These are phyloP conservation scores for Aphelenchoides fujianensis DNA, from an alignment of 1,140 invertebrate genomes.

Conservation along the genomic window DNA sequence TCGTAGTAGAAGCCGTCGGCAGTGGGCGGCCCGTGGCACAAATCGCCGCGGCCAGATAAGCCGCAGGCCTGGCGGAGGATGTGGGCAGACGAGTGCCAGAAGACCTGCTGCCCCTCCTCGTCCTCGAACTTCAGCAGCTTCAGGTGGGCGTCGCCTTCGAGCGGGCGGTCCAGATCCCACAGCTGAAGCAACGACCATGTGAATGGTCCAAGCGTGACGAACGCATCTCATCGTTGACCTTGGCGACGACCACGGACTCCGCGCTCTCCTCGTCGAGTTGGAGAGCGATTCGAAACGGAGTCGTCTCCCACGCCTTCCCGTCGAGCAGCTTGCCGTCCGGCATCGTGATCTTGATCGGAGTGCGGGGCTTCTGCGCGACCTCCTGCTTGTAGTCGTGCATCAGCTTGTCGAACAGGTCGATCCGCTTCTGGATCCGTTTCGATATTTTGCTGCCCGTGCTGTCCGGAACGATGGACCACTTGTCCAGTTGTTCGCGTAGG, in stretches of 20 bases:
- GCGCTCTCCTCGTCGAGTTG: constrained; percentile 80
- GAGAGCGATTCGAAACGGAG: constrained; percentile 85
- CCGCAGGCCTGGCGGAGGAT: constrained; percentile 84
- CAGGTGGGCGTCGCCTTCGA: constrained; percentile 79
- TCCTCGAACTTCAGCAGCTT: constrained; percentile 88
- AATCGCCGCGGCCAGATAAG: constrained; percentile 85
- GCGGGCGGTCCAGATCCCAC: constrained; percentile 93
- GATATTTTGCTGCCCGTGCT: no score
- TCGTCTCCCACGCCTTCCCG: constrained; percentile 83
- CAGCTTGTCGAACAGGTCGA: constrained; percentile 55
- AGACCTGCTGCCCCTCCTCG: constrained; percentile 78
- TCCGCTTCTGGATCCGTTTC: constrained; percentile 58
- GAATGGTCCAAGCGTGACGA: not conserved
- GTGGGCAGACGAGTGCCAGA: constrained; percentile 98
- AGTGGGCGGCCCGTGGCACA: constrained; percentile 97
- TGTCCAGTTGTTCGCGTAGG: no score
- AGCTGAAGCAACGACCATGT: constrained; percentile 64
- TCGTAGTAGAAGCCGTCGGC: constrained; percentile 98
- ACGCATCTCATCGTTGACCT: constrained; percentile 78
- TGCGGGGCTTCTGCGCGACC: constrained; percentile 52
- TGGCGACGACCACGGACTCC: constrained; percentile 86
- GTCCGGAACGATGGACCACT: no score
- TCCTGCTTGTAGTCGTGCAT: constrained; percentile 56
- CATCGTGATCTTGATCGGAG: constrained; percentile 65
- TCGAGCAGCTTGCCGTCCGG: constrained; percentile 69